These are phyloP conservation scores for Dryobates pubescens DNA, from an alignment of 2,797 vertebrate genomes.

Conservation along the genomic window DNA sequence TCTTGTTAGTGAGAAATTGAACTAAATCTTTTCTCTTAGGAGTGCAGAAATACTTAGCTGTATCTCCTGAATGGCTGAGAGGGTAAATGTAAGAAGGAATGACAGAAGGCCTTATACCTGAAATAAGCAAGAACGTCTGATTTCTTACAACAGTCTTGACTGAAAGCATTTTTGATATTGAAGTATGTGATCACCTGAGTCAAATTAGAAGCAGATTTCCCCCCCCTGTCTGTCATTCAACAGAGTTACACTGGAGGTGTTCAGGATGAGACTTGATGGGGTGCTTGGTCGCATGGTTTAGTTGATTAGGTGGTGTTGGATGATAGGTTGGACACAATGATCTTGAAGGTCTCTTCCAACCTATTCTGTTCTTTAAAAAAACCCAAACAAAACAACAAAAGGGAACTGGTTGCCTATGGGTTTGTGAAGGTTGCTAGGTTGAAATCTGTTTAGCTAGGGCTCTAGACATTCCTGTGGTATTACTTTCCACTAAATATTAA, in stretches of 20 bases:
- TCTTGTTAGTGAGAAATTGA: not conserved
- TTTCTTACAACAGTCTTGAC: not conserved
- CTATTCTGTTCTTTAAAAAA: not conserved
- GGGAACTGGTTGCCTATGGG: not conserved
- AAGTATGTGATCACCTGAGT: not conserved
- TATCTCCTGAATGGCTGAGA: not conserved
- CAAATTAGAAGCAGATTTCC: not conserved
- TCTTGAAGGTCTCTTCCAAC: too few species aligned
- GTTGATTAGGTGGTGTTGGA: too few species aligned
- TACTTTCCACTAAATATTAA: not conserved
- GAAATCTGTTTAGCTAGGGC: not conserved
- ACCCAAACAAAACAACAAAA: not conserved
- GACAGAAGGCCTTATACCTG: not conserved
- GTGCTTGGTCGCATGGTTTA: too few species aligned
- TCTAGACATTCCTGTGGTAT: not conserved
- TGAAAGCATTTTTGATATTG: not conserved
- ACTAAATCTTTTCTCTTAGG: not conserved
- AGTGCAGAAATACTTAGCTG: not conserved
- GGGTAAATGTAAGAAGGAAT: not conserved
- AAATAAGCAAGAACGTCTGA: not conserved
- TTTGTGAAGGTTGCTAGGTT: not conserved
- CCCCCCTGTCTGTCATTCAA: too few species aligned
- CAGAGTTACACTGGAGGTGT: too few species aligned
- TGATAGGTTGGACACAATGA: too few species aligned
- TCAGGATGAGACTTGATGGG: too few species aligned